Percentiles rank a stretch among this genome's conserved stretches.
Conservation (phyloP, 2,797 vertebrate species). For the Sparus aurata region DNA sequence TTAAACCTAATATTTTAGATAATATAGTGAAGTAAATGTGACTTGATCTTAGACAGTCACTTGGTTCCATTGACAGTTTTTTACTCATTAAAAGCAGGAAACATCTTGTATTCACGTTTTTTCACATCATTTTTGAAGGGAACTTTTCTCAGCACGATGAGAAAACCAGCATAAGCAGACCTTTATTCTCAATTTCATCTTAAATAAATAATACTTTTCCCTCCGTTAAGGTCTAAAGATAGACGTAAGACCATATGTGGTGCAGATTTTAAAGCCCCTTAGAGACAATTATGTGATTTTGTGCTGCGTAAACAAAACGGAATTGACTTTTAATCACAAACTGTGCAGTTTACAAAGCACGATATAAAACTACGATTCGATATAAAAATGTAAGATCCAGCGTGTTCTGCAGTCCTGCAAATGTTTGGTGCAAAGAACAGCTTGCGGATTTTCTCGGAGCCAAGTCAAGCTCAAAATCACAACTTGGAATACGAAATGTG, state of each 20-base stretch:
- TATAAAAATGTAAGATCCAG: not conserved
- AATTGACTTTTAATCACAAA: not conserved
- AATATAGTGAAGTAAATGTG: no score
- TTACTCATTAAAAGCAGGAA: no score
- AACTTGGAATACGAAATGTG: not conserved
- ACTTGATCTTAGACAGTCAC: no score
- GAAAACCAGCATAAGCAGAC: not conserved
- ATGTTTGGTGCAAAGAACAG: not conserved
- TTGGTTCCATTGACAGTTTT: no score
- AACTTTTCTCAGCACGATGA: not conserved
- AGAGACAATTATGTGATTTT: not conserved
- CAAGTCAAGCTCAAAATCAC: no score
- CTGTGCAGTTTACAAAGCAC: not conserved
- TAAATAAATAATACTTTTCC: not conserved
- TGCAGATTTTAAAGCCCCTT: not conserved
- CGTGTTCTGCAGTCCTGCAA: not conserved
- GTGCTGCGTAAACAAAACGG: not conserved
- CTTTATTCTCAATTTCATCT: not conserved
- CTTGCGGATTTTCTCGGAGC: no score
- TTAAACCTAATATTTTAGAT: no score
- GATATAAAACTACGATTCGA: not conserved
- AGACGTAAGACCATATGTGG: not conserved
- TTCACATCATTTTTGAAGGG: no score
- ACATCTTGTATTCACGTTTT: no score
- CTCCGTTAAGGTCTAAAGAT: no score